phyloP scores from a whole-genome alignment of 2,113 vertebrate genomes.

The Onychostoma macrolepis region DNA sequence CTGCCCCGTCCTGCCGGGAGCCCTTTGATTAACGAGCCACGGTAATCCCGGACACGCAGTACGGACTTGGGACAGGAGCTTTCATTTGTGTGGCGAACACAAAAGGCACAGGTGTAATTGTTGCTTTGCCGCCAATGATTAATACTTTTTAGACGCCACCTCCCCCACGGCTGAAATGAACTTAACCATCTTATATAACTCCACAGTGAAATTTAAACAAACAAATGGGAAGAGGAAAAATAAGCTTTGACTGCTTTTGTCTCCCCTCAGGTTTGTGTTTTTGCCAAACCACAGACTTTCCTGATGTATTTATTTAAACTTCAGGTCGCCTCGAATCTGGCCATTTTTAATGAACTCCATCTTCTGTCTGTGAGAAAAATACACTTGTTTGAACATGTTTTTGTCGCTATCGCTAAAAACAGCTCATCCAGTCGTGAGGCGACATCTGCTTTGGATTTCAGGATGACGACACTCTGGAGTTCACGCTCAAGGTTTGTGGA shows the following conservation, averaged over 20 bases:
- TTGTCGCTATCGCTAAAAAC: constrained; percentile 42
- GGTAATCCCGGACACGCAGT: constrained; percentile 56
- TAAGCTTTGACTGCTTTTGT: neutral
- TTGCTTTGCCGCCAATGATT: constrained; percentile 50
- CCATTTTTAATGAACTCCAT: constrained; percentile 48
- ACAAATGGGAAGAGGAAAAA: constrained; percentile 16
- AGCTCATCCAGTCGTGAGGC: constrained; percentile 38
- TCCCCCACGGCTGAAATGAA: constrained; percentile 23
- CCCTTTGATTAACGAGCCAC: constrained; percentile 58
- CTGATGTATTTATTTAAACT: constrained; percentile 46
- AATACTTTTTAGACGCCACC: constrained; percentile 30
- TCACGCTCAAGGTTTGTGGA: constrained; percentile 31
- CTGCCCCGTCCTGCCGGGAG: constrained; percentile 53
- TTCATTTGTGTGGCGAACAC: constrained; percentile 45
- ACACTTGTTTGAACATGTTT: constrained; percentile 36
- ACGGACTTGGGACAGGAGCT: constrained; percentile 41
- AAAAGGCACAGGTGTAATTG: constrained; percentile 63
- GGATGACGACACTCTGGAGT: constrained; percentile 27
- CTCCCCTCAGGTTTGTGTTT: constrained; percentile 8
- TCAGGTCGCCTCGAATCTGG: constrained; percentile 17
- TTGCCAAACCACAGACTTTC: constrained; percentile 29
- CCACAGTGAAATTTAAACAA: constrained; percentile 29
- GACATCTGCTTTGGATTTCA: constrained; percentile 58
- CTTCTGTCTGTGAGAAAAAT: constrained; percentile 43
- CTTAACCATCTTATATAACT: constrained; percentile 33